phyloP scores from a whole-genome alignment of 2,888 invertebrate species.

The Phyllotreta cruciferae region DNA sequence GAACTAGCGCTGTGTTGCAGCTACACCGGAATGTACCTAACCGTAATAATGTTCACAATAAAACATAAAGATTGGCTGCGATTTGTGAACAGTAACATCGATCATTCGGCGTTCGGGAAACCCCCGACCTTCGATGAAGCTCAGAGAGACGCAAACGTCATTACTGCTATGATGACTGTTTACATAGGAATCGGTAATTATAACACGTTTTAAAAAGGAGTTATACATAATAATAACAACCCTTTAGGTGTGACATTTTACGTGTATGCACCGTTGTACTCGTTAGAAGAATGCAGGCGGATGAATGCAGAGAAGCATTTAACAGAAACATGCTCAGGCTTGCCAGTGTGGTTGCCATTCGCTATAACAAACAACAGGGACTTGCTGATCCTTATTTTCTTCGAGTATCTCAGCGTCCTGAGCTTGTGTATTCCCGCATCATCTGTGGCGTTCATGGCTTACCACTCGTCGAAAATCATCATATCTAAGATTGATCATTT shows the following conservation, averaged over 20 bases:
- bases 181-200: background rate
- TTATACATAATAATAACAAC: background rate
- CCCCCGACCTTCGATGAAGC: background rate
- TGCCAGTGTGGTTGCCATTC: background rate
- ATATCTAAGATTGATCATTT: constrained; percentile 1
- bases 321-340: background rate
- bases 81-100: no score
- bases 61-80: no score
- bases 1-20: no score
- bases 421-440: background rate
- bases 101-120: no score
- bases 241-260: background rate
- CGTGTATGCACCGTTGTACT: background rate
- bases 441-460: background rate
- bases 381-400: background rate
- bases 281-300: background rate
- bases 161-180: background rate
- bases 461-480: background rate
- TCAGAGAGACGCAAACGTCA: background rate
- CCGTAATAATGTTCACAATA: no score
- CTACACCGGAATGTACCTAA: no score
- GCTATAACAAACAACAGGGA: background rate
- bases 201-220: background rate
- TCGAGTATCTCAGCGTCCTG: no score
- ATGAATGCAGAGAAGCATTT: constrained; percentile 3